Evolutionary conservation across 35 echinoderm and acorn worm genomes (phyloP).

Genomic region (Heliocidaris tuberculata): DNA sequence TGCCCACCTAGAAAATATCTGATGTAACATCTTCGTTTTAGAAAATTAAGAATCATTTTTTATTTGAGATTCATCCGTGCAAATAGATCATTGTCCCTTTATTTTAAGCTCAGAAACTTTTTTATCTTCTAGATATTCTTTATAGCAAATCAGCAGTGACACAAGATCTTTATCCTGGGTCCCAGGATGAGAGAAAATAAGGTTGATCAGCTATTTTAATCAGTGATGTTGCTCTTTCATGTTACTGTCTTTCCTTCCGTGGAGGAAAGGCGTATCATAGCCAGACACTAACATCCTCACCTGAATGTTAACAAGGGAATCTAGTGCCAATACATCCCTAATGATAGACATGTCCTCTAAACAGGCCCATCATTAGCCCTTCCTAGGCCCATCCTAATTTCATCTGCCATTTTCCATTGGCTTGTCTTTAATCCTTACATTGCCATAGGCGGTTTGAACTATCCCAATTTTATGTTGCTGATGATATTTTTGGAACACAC

Average conservation of each 20-base stretch:
- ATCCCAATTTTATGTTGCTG: too few species aligned
- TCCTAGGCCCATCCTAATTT: too few species aligned
- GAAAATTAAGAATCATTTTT: neutral
- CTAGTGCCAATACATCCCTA: neutral
- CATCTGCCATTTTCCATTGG: too few species aligned
- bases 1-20: neutral
- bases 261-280: neutral
- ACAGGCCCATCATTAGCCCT: too few species aligned
- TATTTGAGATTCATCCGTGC: neutral
- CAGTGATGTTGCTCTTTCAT: neutral
- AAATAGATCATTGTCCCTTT: too few species aligned
- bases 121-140: neutral
- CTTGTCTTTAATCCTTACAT: too few species aligned
- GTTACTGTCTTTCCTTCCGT: neutral
- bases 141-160: neutral
- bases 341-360: neutral
- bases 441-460: too few species aligned
- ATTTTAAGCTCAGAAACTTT: neutral
- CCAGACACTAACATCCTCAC: conserved; percentile 7
- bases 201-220: conserved; percentile 4
- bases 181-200: neutral
- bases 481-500: too few species aligned
- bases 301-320: conserved; percentile 17
- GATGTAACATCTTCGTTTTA: neutral
- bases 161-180: neutral